Evolutionary conservation across 2,797 vertebrate species (phyloP), one percentile per base, ranked within the genome.

Genomic region (Pachyuromys duprasi): DNA sequence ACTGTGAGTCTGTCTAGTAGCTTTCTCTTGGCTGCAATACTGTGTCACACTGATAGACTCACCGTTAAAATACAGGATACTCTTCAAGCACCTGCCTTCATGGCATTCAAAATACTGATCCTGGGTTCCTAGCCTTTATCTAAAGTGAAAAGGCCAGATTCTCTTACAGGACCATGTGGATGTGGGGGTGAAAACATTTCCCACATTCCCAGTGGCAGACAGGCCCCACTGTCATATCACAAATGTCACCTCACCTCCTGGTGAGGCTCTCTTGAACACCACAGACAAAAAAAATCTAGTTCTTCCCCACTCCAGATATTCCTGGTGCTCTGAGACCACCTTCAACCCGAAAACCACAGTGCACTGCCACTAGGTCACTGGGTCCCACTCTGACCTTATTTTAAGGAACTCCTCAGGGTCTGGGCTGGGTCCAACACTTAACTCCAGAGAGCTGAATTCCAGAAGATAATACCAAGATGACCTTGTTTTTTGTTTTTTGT

Each of bases 401-500:
- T 76, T 89, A 95, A 86, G 5, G 22, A 88, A 26, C 87, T 90
- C 69, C 70, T 45, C 12, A 4, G 79, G 26, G 42, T 9, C 39
- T 36, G 60, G 57, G 79, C 42, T 84, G 63, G 24, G 76, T 39
- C 36, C n/a, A 80, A 86, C 55, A 74, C 72, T 84, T 79, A 39
- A 67, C 22, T 91, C 74, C 81, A 87, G 8, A 91, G 42, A 95
- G 24, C 57, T 84, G 55, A 92, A 53, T 57, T n/a, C 81, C 72
- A 78, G 86, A 93, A 65, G 65, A 24, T 65, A 28, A 75, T 92
- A 91, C 76, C 36, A 94, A 90, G 53, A 94, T 93, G 72, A 93
- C 28, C 74, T 62, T 72, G 67, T 49, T 89, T 42, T 86, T 88
- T 90, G 94, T 80, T 92, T 55, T 55, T 55, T 55, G 12, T 55